Percentiles rank a stretch among this genome's conserved stretches.
Conservation (phyloP, 2,888 invertebrate genomes). For the Amblyjoppa fuscipennis region DNA sequence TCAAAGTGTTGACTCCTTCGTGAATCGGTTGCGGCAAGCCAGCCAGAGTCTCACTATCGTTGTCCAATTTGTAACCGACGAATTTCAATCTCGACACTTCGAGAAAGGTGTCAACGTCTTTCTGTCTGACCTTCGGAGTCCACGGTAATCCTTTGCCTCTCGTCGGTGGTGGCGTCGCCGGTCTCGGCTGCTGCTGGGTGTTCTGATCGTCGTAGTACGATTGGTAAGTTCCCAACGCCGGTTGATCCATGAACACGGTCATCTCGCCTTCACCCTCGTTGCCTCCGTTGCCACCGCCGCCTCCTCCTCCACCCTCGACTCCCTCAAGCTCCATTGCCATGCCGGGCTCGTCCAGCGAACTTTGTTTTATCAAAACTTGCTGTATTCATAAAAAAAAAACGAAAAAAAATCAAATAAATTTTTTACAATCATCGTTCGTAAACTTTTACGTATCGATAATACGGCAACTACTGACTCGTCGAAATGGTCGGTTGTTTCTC, state of each 20-base stretch:
- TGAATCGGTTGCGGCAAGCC: slow-evolving; percentile 98
- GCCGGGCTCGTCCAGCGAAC: slow-evolving; percentile 93
- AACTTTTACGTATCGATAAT: not conserved
- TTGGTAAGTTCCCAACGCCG: slow-evolving; percentile 73
- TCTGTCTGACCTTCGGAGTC: slow-evolving; percentile 97
- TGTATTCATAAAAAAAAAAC: slow-evolving; percentile 64
- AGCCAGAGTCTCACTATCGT: slow-evolving; percentile 95
- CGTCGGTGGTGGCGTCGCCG: slow-evolving; percentile 85
- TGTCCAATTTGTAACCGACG: slow-evolving; percentile 96
- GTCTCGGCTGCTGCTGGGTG: slow-evolving; percentile 82
- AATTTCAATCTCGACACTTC: slow-evolving; percentile 97
- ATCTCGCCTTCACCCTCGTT: slow-evolving; percentile 86
- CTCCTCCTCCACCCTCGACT: slow-evolving; percentile 87
- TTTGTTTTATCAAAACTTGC: slow-evolving; percentile 95
- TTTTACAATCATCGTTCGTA: not conserved
- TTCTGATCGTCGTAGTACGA: slow-evolving; percentile 82
- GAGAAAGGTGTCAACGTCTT: slow-evolving; percentile 96
- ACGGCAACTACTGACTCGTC: slow-evolving; percentile 86
- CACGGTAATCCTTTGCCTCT: slow-evolving; percentile 91
- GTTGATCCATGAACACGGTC: slow-evolving; percentile 80
- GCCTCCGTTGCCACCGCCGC: slow-evolving; percentile 86
- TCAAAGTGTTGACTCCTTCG: slow-evolving; percentile 96
- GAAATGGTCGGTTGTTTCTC: slow-evolving; percentile 90
- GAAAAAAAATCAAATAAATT: not conserved
- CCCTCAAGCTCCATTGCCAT: slow-evolving; percentile 85